Evolutionary conservation across 1,140 invertebrate species (phyloP), one percentile per base, ranked within the genome.

Genomic region (Megalopta genalis): DNA sequence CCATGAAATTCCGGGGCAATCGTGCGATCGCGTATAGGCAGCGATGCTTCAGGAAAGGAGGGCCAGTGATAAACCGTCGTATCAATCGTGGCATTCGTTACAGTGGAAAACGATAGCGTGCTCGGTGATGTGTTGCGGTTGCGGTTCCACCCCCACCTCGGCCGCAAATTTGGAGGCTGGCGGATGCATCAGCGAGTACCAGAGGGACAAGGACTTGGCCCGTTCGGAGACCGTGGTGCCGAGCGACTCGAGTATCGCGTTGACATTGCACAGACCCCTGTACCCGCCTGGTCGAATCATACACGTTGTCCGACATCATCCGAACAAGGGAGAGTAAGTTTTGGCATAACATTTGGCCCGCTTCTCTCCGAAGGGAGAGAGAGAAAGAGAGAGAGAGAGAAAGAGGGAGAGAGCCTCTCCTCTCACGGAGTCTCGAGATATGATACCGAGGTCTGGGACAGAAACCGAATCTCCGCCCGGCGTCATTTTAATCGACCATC

Each of bases 21-120:
- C n/a, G n/a, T n/a, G n/a, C n/a, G n/a, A n/a, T n/a, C 49, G 49
- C 27, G 16, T 1, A 37, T 14, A 37, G n/a, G 6, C 60, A 0
- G 21, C 16, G 0, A 7, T 16, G 27, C 18, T 7, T 7, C 54
- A n/a, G 54, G 32, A 69, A 23, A 0, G 6, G 18, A 6, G 49
- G 27, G 57, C 64, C 32, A 12, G 12, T 25, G 23, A 21, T 4
- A 39, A 52, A 42, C 16, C 16, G 10, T 23, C 14, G 21, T 18
- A 42, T 67, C 49, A 54, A 73, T 68, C 70, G 57, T 65, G 64
- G 23, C 25, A 42, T 72, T 78, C 72, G 66, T 85, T 86, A 62
- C 91, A 98, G 97, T 98, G 97, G 97, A 97, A 98, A 92, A 98
- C 97, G 9, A 97, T 98, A 86, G 94, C 96, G 25, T 96, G 96